Evolutionary conservation across 1,140 invertebrate genomes (phyloP).

Genomic region (Zaprionus kolodkinae): DNA sequence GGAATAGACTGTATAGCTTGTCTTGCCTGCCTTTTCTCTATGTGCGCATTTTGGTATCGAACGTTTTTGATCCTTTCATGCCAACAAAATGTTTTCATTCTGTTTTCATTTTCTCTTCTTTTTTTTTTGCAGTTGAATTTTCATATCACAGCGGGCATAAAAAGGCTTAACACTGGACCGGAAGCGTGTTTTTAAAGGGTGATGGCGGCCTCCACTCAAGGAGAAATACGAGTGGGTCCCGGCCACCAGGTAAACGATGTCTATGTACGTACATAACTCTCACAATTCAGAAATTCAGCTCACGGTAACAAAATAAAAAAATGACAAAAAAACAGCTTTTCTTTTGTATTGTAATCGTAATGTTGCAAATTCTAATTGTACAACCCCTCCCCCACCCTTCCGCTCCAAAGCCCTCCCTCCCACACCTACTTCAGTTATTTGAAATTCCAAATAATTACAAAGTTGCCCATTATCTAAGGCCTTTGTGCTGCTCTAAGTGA

Average conservation of each 20-base stretch:
- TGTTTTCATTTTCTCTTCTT: conserved; percentile 32
- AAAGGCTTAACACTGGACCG: conserved; percentile 84
- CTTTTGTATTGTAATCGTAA: conserved; percentile 54
- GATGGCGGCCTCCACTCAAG: conserved; percentile 91
- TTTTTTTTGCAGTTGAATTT: conserved; percentile 77
- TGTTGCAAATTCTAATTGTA: conserved; percentile 71
- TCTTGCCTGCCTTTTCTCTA: neutral
- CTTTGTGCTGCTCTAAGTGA: neutral
- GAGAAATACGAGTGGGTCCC: conserved; percentile 97
- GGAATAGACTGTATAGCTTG: neutral
- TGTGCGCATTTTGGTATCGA: conserved; percentile 10
- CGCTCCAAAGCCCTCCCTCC: neutral
- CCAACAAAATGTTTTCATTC: conserved; percentile 39
- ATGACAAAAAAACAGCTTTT: conserved; percentile 45
- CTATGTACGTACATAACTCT: conserved; percentile 87
- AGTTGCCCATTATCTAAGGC: conserved; percentile 12
- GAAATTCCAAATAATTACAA: conserved; percentile 16
- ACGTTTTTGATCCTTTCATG: conserved; percentile 38
- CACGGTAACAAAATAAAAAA: conserved; percentile 85
- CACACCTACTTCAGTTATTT: conserved; percentile 18
- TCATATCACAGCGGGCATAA: conserved; percentile 83
- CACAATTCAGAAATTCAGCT: conserved; percentile 84
- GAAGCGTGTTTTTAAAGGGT: conserved; percentile 84
- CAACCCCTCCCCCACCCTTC: conserved; percentile 5
- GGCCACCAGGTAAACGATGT: conserved; percentile 94